Conservation (phyloP, 2,888 invertebrate genomes). For the Polydrusus cervinus region DNA sequence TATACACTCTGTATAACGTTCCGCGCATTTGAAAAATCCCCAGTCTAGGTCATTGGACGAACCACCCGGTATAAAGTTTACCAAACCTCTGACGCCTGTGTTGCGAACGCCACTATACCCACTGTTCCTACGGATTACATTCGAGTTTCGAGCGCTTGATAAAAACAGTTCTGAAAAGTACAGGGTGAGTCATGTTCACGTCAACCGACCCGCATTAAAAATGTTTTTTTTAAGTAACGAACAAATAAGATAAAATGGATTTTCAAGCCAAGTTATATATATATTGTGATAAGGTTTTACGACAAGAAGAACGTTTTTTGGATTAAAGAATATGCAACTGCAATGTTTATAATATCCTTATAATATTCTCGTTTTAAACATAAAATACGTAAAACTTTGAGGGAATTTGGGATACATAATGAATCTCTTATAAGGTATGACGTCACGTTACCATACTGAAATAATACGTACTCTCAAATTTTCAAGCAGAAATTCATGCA, state of each 20-base stretch:
- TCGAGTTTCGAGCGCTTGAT: conserved; percentile 37
- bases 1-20: conserved; percentile 25
- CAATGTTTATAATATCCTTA: background rate
- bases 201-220: conserved; percentile 7
- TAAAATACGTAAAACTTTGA: no score
- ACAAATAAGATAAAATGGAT: conserved; percentile 31
- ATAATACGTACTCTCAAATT: no score
- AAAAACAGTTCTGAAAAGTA: conserved; percentile 49
- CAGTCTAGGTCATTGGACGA: conserved; percentile 40
- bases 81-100: conserved; percentile 39
- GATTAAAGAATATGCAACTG: background rate
- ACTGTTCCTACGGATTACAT: conserved; percentile 42
- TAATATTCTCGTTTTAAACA: background rate
- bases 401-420: no score
- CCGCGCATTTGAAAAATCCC: conserved; percentile 16
- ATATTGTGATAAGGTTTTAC: background rate
- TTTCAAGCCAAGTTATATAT: conserved; percentile 9
- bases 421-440: no score
- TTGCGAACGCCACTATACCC: conserved; percentile 33
- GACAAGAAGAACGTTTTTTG: background rate
- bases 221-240: conserved; percentile 3
- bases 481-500: no score
- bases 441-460: no score
- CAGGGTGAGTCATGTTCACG: conserved; percentile 36
- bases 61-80: conserved; percentile 41